Percentiles rank a stretch among this genome's conserved stretches.
Conservation (phyloP, 2,888 invertebrate species). For the Heliconius erato region DNA sequence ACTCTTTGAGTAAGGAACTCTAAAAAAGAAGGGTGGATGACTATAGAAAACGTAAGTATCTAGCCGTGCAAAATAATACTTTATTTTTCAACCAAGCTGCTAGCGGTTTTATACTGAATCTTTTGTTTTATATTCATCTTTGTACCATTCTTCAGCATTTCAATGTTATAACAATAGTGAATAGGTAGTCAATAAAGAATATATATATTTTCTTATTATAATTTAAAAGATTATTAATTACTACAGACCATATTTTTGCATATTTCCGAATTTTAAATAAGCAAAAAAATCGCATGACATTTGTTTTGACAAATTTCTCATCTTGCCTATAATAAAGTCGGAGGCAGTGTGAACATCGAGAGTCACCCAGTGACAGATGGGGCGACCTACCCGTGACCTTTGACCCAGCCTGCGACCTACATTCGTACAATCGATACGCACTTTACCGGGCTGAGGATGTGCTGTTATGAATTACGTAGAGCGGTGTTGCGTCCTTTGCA, state of each 20-base stretch:
- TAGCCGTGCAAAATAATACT: not conserved
- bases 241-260: not conserved
- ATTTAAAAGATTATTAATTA: not conserved
- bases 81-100: not conserved
- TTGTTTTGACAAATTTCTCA: too few relatives aligned
- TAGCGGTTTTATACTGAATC: constrained; percentile 1
- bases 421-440: constrained; percentile 77
- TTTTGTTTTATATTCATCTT: constrained; percentile 18
- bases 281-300: too few relatives aligned
- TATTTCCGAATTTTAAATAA: not conserved
- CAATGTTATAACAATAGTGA: constrained; percentile 5
- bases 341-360: not conserved
- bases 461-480: constrained; percentile 41
- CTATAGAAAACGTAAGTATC: constrained; percentile 1
- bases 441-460: constrained; percentile 43
- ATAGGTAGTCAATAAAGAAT: constrained; percentile 4
- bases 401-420: constrained; percentile 83
- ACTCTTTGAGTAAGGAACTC: not conserved
- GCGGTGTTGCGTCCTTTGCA: constrained; percentile 39
- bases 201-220: constrained; percentile 1
- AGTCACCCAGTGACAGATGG: constrained; percentile 37
- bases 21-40: not conserved
- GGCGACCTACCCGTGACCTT: constrained; percentile 55
- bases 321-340: not conserved
- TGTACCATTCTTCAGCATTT: not conserved